phyloP scores from a whole-genome alignment of 2,888 invertebrate species.

The Cotesia congregata region DNA sequence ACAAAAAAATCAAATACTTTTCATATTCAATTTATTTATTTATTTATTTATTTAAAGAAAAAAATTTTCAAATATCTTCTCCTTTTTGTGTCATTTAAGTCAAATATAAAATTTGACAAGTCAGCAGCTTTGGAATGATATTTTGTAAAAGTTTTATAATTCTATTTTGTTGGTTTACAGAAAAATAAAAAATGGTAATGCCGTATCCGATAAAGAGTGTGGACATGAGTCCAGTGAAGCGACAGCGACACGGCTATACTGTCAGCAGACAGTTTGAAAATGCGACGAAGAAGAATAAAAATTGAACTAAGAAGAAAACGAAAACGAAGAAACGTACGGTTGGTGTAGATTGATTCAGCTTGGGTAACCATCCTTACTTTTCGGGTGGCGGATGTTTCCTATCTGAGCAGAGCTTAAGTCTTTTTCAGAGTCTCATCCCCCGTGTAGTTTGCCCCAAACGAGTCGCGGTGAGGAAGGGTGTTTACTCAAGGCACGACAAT shows the following conservation, averaged over 20 bases:
- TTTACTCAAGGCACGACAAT: slow-evolving; percentile 71
- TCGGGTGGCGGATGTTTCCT: neutral
- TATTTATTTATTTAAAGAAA: neutral
- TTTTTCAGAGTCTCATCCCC: neutral
- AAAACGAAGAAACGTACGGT: neutral
- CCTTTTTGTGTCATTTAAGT: neutral
- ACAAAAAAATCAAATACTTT: neutral
- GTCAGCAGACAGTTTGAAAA: neutral
- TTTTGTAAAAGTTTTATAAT: neutral
- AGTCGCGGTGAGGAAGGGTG: slow-evolving; percentile 66
- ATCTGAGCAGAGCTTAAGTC: neutral
- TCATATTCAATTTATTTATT: too few species aligned
- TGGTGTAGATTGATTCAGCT: slow-evolving; percentile 25
- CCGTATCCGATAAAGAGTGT: neutral
- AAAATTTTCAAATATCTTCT: neutral
- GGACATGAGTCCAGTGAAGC: neutral
- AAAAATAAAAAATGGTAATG: neutral
- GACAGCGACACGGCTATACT: neutral
- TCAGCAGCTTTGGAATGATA: neutral
- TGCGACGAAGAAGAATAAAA: neutral
- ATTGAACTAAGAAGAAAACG: neutral
- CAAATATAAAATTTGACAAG: neutral
- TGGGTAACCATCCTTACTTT: slow-evolving; percentile 2
- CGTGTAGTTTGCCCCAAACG: slow-evolving; percentile 44
- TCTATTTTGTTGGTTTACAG: neutral